Evolutionary conservation across 2,113 vertebrate genomes (phyloP).

Genomic region (Ranitomeya variabilis): DNA sequence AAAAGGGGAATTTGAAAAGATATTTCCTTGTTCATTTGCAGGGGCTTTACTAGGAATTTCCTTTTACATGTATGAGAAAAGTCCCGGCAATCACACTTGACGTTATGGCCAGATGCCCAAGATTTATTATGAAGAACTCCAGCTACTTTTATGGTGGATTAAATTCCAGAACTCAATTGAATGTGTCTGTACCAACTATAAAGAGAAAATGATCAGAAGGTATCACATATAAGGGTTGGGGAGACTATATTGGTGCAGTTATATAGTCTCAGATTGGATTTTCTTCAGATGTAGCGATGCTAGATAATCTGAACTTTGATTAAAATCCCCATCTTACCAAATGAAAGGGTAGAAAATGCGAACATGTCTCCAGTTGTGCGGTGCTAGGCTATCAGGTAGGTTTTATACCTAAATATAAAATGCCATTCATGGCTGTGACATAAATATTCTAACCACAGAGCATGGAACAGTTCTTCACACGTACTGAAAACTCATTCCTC

Average conservation of each 20-base stretch:
- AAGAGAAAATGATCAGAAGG: neutral
- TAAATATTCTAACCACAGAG: neutral
- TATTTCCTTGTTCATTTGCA: neutral
- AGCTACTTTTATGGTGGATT: neutral
- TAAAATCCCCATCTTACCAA: neutral
- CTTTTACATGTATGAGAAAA: neutral
- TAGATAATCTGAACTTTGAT: neutral
- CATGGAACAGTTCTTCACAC: neutral
- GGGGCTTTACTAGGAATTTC: neutral
- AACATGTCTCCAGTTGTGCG: neutral
- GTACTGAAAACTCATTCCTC: neutral
- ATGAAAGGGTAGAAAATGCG: neutral
- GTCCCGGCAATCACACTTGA: neutral
- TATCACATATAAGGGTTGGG: neutral
- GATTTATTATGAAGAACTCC: constrained; percentile 13
- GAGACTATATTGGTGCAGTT: neutral
- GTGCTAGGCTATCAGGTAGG: neutral
- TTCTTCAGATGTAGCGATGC: neutral
- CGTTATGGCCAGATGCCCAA: neutral
- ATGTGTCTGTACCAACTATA: neutral
- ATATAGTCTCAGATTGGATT: neutral
- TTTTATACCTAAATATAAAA: neutral
- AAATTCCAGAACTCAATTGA: constrained; percentile 2
- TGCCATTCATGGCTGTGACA: neutral
- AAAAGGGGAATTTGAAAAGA: neutral